Evolutionary conservation across 2,888 invertebrate species (phyloP).

Genomic region (Dynastes maya): DNA sequence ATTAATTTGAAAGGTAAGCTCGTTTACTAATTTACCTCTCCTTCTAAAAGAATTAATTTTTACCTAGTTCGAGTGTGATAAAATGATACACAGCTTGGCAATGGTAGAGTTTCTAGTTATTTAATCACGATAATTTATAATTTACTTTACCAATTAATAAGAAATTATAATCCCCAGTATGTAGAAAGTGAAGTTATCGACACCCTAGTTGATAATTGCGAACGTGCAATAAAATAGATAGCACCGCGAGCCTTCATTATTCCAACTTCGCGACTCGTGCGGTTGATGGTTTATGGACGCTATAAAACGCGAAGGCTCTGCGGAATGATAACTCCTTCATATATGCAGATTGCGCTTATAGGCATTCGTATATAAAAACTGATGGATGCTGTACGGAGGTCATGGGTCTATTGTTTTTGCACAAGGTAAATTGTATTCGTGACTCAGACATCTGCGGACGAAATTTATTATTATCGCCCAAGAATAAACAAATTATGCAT

Average conservation of each 20-base stretch:
- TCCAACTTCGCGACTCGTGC: background rate
- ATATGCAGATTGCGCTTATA: background rate
- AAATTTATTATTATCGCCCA: slow-evolving; percentile 17
- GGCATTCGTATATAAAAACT: slow-evolving; percentile 17
- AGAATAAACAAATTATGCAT: slow-evolving; percentile 26
- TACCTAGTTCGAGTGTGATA: too few species aligned
- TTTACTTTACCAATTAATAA: too few species aligned
- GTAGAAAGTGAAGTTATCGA: slow-evolving; percentile 3
- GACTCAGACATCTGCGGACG: slow-evolving; percentile 13
- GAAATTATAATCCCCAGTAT: too few species aligned
- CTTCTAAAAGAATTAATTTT: too few species aligned
- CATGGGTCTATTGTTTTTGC: slow-evolving; percentile 22
- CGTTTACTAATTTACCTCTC: too few species aligned
- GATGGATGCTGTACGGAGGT: slow-evolving; percentile 24
- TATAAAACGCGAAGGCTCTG: slow-evolving; percentile 13
- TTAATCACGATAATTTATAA: too few species aligned
- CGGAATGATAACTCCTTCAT: slow-evolving; percentile 22
- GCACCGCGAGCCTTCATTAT: background rate
- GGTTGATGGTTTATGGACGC: slow-evolving; percentile 4
- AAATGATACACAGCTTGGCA: too few species aligned
- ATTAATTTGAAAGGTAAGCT: too few species aligned
- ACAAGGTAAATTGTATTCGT: slow-evolving; percentile 23
- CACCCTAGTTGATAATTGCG: slow-evolving; percentile 9
- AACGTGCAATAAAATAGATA: background rate
- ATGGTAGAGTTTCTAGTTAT: too few species aligned